Base-by-base conservation (phyloP, 2,797 vertebrate species). In the Setipinna tenuifilis region DNA sequence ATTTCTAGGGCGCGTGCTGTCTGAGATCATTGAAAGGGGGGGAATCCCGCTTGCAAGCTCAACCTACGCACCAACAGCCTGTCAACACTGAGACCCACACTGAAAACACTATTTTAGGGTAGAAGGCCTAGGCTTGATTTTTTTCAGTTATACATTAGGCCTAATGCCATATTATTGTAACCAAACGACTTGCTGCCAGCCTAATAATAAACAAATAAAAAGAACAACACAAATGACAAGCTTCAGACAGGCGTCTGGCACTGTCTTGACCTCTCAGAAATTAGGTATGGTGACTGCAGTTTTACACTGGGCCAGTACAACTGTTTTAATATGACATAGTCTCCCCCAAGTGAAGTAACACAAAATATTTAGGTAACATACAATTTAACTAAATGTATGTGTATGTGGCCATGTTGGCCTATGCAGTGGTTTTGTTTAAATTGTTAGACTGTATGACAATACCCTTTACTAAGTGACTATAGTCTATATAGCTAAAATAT, bases 1-100 rank as follows among this genome's bases (percentile, higher is more conserved):
- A 92, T 92, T 96, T 96, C 96, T 95, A 94, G 96, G 61, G 87
- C 90, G 71, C 87, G 80, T 31, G 85, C 65, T 46, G 59, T 65
- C 81, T 90, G 89, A 88, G 86, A 87, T 89, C 85, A 90, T 90
- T 81, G 59, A 87, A 31, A 87, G 83, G 84, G 71, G 71, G 82
- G 82, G 82, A 85, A 87, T 83, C 50, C 48, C 28, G 35, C 16
- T 68, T 75, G 31, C 68, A 78, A 44, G 16, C 68, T 41, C 68
- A 75, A 75, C 68, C 31, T n/a, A 78, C 25, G 65, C 65, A 17
- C 71, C 58, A 75, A 31, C 25, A 68, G 19, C 12, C 35, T 78
- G 71, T 44, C 35, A 44, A 41, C 71, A 78, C 12, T 16, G 31
- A 78, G 7, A 78, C 71, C 35, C 35, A 44, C 14, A 44, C 44